Evolutionary conservation across 2,113 vertebrate genomes (phyloP).

Genomic region (Brachirus orientalis): DNA sequence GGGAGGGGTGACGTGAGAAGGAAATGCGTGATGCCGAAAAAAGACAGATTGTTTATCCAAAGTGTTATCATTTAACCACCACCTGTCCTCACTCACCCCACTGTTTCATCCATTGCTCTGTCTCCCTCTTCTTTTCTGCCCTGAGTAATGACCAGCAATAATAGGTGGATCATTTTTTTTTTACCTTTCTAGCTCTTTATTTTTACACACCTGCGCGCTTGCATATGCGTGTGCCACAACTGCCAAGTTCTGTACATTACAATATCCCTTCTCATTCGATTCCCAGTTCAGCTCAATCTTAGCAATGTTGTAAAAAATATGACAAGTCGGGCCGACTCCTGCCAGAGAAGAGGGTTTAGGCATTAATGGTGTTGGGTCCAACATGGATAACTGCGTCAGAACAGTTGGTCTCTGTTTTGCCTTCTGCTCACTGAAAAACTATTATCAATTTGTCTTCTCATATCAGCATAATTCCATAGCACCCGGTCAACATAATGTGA

Average conservation of each 20-base stretch:
- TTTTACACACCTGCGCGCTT: background rate
- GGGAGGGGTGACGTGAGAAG: background rate
- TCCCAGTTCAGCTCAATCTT: slow-evolving; percentile 34
- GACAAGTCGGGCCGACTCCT: slow-evolving; percentile 63
- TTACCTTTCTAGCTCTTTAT: slow-evolving; percentile 57
- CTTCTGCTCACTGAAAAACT: slow-evolving; percentile 28
- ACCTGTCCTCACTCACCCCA: slow-evolving; percentile 50
- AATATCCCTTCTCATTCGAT: slow-evolving; percentile 48
- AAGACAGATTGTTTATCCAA: slow-evolving; percentile 55
- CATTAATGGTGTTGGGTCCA: slow-evolving; percentile 57
- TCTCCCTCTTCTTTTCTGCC: slow-evolving; percentile 14
- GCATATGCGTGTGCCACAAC: slow-evolving; percentile 7
- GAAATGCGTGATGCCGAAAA: slow-evolving; percentile 22
- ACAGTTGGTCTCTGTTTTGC: slow-evolving; percentile 34
- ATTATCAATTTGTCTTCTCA: too few relatives aligned
- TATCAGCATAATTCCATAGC: too few relatives aligned
- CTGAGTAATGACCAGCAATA: slow-evolving; percentile 67
- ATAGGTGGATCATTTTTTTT: slow-evolving; percentile 56
- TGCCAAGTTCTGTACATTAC: slow-evolving; percentile 53
- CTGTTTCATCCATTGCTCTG: slow-evolving; percentile 32
- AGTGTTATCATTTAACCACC: slow-evolving; percentile 56
- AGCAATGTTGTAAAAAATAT: slow-evolving; percentile 54
- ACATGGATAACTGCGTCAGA: slow-evolving; percentile 44
- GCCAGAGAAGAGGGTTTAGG: slow-evolving; percentile 57
- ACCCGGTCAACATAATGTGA: too few relatives aligned